Evolutionary conservation across 1,140 invertebrate species (phyloP).

Genomic region (Musca vetustissima): DNA sequence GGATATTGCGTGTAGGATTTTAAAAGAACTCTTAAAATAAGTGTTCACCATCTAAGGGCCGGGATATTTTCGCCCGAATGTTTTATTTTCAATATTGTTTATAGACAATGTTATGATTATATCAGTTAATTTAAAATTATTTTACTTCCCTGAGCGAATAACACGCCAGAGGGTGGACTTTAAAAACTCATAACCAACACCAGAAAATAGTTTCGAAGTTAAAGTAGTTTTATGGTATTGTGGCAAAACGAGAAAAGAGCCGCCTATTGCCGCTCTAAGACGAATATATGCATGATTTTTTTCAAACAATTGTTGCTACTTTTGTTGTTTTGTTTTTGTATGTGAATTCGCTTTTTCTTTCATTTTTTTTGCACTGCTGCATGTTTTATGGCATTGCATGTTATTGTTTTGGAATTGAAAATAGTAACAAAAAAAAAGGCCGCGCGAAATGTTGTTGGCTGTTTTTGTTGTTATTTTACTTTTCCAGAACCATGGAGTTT

Average conservation of each 20-base stretch:
- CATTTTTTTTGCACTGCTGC: neutral
- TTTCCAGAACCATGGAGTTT: too few species aligned
- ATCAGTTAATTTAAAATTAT: neutral
- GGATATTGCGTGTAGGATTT: too few species aligned
- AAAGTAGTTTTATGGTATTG: neutral
- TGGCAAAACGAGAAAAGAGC: too few species aligned
- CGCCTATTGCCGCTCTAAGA: neutral
- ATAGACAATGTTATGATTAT: too few species aligned
- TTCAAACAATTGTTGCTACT: conserved; percentile 16
- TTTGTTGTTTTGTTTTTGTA: conserved; percentile 2
- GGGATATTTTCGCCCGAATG: neutral
- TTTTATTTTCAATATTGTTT: too few species aligned
- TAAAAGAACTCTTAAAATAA: too few species aligned
- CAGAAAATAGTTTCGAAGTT: neutral
- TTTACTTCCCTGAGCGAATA: neutral
- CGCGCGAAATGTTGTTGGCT: neutral
- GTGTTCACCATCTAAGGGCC: too few species aligned
- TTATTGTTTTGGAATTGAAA: conserved; percentile 10
- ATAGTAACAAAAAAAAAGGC: neutral
- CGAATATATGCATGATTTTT: neutral
- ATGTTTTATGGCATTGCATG: conserved; percentile 22
- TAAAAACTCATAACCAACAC: conserved; percentile 11
- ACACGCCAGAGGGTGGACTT: neutral
- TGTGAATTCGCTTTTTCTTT: neutral
- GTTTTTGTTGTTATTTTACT: too few species aligned